A percentile compares a stretch with the other conserved stretches of the same genome.
Conservation (phyloP, 2,797 vertebrate genomes). For the Phyllotis vaccarum region DNA sequence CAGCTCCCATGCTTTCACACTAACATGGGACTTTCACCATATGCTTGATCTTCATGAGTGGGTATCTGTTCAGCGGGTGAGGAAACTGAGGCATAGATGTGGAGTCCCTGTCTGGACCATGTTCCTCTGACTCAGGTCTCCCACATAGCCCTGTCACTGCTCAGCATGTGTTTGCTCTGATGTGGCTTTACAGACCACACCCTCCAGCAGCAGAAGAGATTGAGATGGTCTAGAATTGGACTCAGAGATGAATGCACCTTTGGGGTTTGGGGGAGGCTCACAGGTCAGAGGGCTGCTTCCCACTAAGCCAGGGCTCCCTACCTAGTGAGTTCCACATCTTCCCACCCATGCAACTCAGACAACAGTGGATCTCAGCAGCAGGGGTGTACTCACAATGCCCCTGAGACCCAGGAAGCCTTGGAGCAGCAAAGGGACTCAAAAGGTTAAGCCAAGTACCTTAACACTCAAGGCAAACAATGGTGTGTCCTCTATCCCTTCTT, state of each 20-base stretch:
- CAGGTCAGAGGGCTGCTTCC: not conserved
- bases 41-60: not conserved
- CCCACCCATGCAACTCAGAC: not conserved
- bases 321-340: not conserved
- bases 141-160: accelerated
- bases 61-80: not conserved
- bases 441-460: not conserved
- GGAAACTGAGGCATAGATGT: not conserved
- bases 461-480: not conserved
- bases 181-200: not conserved
- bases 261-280: not conserved
- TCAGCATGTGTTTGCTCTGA: not conserved
- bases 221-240: not conserved
- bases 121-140: not conserved
- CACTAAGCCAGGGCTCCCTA: not conserved
- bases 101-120: not conserved
- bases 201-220: not conserved
- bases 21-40: not conserved
- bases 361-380: accelerated
- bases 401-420: not conserved
- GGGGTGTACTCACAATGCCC: not conserved
- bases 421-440: not conserved
- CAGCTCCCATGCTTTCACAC: not conserved
- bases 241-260: not conserved
- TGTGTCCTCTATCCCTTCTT: not conserved